phyloP scores from a whole-genome alignment of 2,113 vertebrate species.

The Bathybates hornii region DNA sequence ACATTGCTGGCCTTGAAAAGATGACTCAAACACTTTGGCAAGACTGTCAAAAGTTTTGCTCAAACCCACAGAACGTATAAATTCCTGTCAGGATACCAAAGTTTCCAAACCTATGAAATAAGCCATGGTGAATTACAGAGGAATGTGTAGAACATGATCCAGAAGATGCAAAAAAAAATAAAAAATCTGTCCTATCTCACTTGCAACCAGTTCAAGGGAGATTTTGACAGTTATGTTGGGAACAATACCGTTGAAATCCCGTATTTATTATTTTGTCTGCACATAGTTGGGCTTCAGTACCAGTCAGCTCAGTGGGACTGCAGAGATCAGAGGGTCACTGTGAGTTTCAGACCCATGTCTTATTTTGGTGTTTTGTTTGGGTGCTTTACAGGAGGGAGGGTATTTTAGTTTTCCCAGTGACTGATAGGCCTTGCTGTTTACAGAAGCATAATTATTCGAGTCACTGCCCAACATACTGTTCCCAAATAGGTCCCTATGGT shows the following conservation, averaged over 20 bases:
- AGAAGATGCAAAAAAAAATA: not conserved
- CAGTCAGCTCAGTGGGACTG: not conserved
- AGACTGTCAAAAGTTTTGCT: not conserved
- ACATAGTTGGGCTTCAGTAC: not conserved
- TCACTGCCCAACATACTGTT: constrained; percentile 14
- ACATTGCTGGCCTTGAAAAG: not conserved
- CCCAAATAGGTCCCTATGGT: constrained; percentile 29
- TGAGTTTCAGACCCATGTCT: constrained; percentile 8
- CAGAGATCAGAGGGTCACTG: constrained; percentile 33
- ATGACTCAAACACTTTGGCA: constrained; percentile 8
- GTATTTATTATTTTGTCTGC: not conserved
- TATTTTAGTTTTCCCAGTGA: constrained; percentile 51
- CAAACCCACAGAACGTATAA: constrained; percentile 14
- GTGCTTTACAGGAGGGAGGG: constrained; percentile 25
- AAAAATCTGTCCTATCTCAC: not conserved
- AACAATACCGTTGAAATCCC: not conserved
- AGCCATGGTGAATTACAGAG: not conserved
- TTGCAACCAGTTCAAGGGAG: not conserved
- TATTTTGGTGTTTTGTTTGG: constrained; percentile 55
- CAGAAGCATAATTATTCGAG: constrained; percentile 52
- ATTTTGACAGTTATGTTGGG: not conserved
- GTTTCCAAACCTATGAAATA: constrained; percentile 4
- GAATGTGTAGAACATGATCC: not conserved
- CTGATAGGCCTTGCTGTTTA: constrained; percentile 52
- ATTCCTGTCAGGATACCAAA: not conserved